Percentiles rank a stretch among this genome's conserved stretches.
These are phyloP conservation scores for Luperina testacea DNA, from an alignment of 2,888 invertebrate species.

Conservation along the genomic window DNA sequence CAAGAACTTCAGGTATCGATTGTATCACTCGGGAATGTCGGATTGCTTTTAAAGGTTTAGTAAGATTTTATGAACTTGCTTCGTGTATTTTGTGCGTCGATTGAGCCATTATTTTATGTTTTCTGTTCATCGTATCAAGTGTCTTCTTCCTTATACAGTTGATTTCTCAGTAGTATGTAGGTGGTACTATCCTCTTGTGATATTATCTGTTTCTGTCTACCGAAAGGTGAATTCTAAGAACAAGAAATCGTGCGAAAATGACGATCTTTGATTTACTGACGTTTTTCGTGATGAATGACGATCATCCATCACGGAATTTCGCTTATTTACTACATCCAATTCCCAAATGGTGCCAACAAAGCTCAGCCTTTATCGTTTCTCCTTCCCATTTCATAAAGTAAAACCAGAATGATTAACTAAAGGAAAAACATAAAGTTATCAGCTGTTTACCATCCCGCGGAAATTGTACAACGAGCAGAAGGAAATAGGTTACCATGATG, in stretches of 20 bases:
- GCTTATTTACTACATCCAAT: conserved; percentile 37
- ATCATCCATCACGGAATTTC: not conserved
- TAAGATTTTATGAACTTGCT: conserved; percentile 33
- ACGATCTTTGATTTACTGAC: too few relatives aligned
- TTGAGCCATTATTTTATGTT: conserved; percentile 2
- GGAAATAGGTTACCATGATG: conserved; percentile 59
- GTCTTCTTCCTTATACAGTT: not conserved
- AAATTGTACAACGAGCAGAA: conserved; percentile 58
- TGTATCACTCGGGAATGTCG: conserved; percentile 49
- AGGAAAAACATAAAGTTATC: conserved; percentile 56
- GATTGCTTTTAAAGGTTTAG: conserved; percentile 47
- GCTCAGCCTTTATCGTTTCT: conserved; percentile 11
- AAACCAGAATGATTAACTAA: conserved; percentile 54
- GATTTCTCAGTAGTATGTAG: not conserved
- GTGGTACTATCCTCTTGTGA: not conserved
- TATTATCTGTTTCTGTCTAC: not conserved
- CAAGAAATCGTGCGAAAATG: not conserved
- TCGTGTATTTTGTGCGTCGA: not conserved
- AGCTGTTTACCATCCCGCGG: conserved; percentile 50
- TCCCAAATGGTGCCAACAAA: conserved; percentile 23
- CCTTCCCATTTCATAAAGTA: conserved; percentile 43
- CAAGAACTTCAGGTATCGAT: conserved; percentile 64
- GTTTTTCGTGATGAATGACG: too few relatives aligned
- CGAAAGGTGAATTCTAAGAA: not conserved
- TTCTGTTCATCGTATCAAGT: not conserved